These are phyloP conservation scores for Hydra vulgaris DNA, from an alignment of 30 jellyfish, hydroid and myxozoan genomes.

Conservation along the genomic window DNA sequence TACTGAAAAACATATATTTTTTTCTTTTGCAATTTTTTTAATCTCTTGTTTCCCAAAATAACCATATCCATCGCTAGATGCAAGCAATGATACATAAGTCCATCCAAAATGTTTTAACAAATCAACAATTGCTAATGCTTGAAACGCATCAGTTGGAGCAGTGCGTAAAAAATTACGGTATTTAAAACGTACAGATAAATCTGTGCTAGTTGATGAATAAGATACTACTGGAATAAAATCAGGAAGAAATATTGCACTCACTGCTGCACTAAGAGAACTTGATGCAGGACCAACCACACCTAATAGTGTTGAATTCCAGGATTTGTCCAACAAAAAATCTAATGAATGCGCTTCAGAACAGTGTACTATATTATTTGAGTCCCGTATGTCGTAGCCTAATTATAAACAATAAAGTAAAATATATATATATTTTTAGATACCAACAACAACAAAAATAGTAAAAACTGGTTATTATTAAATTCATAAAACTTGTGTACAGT, in stretches of 20 bases:
- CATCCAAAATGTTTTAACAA: conserved; percentile 48
- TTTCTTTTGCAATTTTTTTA: conserved; percentile 27
- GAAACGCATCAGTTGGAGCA: conserved; percentile 71
- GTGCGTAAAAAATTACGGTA: conserved; percentile 81
- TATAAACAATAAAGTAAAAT: too few species aligned
- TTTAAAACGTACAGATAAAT: conserved; percentile 19
- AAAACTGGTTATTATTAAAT: too few species aligned
- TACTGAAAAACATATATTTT: conserved; percentile 42
- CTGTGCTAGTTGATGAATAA: conserved; percentile 75
- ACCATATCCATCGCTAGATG: conserved; percentile 81
- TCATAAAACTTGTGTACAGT: too few species aligned
- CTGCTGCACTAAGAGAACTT: conserved; percentile 36
- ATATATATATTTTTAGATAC: not conserved
- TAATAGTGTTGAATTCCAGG: conserved; percentile 5
- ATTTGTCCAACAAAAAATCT: conserved; percentile 43
- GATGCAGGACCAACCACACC: conserved; percentile 89
- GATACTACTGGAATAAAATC: conserved; percentile 58
- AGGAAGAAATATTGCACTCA: conserved; percentile 38
- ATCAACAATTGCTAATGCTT: conserved; percentile 53
- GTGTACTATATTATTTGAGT: conserved; percentile 46
- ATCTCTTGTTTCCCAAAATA: conserved; percentile 40
- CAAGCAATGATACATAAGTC: conserved; percentile 58
- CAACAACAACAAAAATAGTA: too few species aligned
- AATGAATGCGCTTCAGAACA: conserved; percentile 37
- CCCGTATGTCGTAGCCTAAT: conserved; percentile 60